These are phyloP conservation scores for Miniopterus natalensis DNA, from an alignment of 2,113 vertebrate genomes.

Conservation along the genomic window DNA sequence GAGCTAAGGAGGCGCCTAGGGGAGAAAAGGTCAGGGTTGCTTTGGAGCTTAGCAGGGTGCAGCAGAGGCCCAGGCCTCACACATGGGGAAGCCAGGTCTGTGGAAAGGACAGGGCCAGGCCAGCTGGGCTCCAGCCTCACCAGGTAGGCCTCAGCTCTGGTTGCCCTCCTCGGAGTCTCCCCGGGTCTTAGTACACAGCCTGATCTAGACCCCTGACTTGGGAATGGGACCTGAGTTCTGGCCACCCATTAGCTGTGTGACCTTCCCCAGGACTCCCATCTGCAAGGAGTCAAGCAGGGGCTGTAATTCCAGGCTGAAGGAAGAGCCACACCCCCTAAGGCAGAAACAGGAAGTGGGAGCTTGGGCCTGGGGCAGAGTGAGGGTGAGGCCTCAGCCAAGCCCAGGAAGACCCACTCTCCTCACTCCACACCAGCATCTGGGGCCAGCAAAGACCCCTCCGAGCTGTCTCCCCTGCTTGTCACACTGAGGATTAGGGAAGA, in stretches of 20 bases:
- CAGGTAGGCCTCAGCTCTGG: neutral
- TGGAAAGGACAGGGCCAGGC: neutral
- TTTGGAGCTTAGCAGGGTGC: neutral
- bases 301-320: neutral
- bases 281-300: neutral
- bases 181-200: neutral
- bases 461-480: neutral
- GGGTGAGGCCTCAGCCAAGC: neutral
- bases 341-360: neutral
- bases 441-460: neutral
- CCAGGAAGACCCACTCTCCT: neutral
- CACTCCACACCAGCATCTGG: neutral
- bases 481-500: neutral
- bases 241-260: neutral
- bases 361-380: neutral
- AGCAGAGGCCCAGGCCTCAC: neutral
- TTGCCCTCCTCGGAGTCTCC: neutral
- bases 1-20: rapidly evolving
- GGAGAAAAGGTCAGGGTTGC: neutral
- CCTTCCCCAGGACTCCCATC: neutral
- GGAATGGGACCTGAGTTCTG: neutral
- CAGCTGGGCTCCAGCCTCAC: neutral
- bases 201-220: neutral
- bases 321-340: neutral
- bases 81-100: neutral